A percentile compares a stretch with the other conserved stretches of the same genome.
These are phyloP conservation scores for Tragelaphus strepsiceros DNA, from an alignment of 2,113 vertebrate species.

Conservation along the genomic window DNA sequence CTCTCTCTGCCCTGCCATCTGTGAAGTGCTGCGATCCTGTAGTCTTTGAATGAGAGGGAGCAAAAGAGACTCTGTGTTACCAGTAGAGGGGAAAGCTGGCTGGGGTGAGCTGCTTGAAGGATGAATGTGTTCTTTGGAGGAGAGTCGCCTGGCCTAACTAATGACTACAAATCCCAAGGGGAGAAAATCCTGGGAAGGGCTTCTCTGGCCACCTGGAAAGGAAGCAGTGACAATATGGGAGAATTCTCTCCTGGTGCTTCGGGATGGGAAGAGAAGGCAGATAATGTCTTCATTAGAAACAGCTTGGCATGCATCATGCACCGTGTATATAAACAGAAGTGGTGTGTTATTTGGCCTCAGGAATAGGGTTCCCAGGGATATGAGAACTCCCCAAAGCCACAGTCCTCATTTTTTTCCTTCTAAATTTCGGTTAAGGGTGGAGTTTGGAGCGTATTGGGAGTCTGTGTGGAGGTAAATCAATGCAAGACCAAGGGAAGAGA, in stretches of 20 bases:
- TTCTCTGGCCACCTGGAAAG: slow-evolving; percentile 48
- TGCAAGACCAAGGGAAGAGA: neutral
- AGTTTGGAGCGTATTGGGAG: neutral
- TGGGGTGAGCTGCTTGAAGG: neutral
- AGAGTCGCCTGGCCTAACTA: slow-evolving; percentile 29
- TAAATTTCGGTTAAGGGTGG: neutral
- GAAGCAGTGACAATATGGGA: slow-evolving; percentile 24
- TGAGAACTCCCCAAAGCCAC: neutral
- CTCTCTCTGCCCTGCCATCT: neutral
- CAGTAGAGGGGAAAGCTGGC: neutral
- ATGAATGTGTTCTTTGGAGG: neutral
- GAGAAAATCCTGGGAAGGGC: neutral
- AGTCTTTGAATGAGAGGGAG: neutral
- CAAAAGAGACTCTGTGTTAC: neutral
- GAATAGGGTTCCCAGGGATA: neutral
- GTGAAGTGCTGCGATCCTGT: neutral
- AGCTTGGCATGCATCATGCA: neutral
- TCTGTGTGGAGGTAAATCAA: neutral
- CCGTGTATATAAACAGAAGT: neutral
- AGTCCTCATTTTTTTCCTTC: neutral
- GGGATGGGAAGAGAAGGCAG: neutral
- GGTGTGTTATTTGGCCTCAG: neutral
- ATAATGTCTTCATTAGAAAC: slow-evolving; percentile 42
- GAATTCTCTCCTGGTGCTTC: neutral
- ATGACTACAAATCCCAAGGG: slow-evolving; percentile 12